phyloP scores from a whole-genome alignment of 1,140 invertebrate genomes.

The Cardiocondyla obscurior region DNA sequence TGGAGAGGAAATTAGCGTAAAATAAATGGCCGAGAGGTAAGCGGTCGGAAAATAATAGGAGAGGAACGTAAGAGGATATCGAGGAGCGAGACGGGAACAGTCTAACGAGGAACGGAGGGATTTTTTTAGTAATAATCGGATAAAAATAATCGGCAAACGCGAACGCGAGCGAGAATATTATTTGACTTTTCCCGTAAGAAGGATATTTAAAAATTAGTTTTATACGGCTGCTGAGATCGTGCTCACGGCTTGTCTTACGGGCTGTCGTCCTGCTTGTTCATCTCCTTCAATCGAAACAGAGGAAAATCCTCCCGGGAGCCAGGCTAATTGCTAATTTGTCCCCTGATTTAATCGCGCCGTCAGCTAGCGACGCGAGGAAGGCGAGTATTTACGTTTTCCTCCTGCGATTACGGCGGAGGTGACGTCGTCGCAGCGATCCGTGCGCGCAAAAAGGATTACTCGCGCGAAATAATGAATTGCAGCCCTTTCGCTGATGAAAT shows the following conservation, averaged over 20 bases:
- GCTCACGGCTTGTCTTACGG: background rate
- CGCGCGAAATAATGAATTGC: slow-evolving; percentile 41
- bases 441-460: slow-evolving; percentile 21
- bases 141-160: background rate
- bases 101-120: too few relatives aligned
- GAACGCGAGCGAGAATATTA: background rate
- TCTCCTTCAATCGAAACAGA: slow-evolving; percentile 1
- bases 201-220: slow-evolving; percentile 18
- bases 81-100: background rate
- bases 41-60: background rate
- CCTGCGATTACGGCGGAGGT: slow-evolving; percentile 17
- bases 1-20: background rate
- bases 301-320: slow-evolving; percentile 15
- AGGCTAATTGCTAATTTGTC: slow-evolving; percentile 40
- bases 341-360: slow-evolving; percentile 30
- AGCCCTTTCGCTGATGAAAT: slow-evolving; percentile 35
- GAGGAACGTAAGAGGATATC: background rate
- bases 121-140: background rate
- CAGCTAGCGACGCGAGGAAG: slow-evolving; percentile 2
- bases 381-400: slow-evolving; percentile 44
- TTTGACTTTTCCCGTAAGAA: background rate
- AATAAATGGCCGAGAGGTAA: background rate
- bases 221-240: background rate
- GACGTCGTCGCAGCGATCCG: slow-evolving; percentile 19
- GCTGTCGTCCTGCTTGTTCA: background rate